Percentiles rank a stretch among this genome's conserved stretches.
phyloP scores from a whole-genome alignment of 2,113 vertebrate genomes.

The Menura novaehollandiae region DNA sequence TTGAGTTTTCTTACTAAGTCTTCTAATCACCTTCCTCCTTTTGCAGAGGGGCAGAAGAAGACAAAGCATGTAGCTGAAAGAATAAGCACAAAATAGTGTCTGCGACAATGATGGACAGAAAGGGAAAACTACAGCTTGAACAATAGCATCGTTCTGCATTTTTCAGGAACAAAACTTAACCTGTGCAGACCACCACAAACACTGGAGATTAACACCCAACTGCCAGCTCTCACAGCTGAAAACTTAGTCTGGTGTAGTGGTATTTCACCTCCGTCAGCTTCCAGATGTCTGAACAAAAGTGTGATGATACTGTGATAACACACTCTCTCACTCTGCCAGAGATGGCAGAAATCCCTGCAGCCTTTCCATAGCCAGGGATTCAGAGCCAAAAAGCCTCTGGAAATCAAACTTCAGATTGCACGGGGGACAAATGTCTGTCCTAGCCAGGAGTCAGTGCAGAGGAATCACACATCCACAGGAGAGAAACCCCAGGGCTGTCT shows the following conservation, averaged over 20 bases:
- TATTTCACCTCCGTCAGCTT: background rate
- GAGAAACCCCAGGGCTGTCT: background rate
- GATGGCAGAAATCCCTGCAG: background rate
- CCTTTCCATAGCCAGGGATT: background rate
- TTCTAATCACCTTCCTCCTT: background rate
- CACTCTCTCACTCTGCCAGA: background rate
- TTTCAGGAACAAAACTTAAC: background rate
- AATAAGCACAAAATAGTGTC: background rate
- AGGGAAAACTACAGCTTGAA: background rate
- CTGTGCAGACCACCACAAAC: background rate
- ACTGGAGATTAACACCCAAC: background rate
- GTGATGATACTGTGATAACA: background rate
- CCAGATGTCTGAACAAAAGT: background rate
- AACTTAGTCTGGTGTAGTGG: background rate
- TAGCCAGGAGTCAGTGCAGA: background rate
- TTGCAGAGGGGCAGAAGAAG: background rate
- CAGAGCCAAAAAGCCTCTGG: background rate
- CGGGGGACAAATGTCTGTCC: fast-evolving
- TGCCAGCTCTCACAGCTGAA: background rate
- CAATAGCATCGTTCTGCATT: background rate
- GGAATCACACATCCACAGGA: fast-evolving
- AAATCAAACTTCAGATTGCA: background rate
- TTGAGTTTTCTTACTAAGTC: background rate
- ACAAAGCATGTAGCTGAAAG: background rate
- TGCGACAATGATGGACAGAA: background rate